Percentiles rank a stretch among this genome's conserved stretches.
These are phyloP conservation scores for Noctua janthina DNA, from an alignment of 2,888 invertebrate genomes.

Conservation along the genomic window DNA sequence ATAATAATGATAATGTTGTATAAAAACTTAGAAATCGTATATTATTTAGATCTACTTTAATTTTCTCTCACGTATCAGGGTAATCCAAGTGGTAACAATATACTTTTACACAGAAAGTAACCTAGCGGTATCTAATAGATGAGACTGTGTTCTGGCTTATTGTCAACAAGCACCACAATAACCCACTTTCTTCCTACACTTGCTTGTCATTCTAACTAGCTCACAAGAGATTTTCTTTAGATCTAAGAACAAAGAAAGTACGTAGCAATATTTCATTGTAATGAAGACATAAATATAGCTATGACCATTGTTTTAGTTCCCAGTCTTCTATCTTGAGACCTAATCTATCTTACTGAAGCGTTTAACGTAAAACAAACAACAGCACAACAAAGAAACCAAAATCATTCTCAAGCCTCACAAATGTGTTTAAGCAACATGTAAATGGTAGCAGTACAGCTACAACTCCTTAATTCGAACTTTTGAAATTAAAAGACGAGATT, in stretches of 20 bases:
- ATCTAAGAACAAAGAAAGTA: slow-evolving; percentile 46
- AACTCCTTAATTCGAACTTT: slow-evolving; percentile 14
- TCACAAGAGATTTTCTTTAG: slow-evolving; percentile 50
- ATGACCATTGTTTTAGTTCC: slow-evolving; percentile 2
- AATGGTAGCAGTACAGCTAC: slow-evolving; percentile 6
- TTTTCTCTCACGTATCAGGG: not conserved
- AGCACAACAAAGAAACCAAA: not conserved
- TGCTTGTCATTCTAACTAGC: slow-evolving; percentile 57
- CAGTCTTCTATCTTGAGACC: not conserved
- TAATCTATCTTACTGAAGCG: not conserved
- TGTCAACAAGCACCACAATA: slow-evolving; percentile 52
- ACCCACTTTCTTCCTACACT: slow-evolving; percentile 60
- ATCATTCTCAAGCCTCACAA: slow-evolving; percentile 7
- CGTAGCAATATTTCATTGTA: slow-evolving; percentile 26
- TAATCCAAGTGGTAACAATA: slow-evolving; percentile 39
- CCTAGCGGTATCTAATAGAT: slow-evolving; percentile 56
- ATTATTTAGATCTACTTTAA: not conserved
- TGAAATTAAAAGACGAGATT: slow-evolving; percentile 21
- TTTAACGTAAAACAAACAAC: not conserved
- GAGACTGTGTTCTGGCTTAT: slow-evolving; percentile 47
- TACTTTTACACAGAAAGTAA: slow-evolving; percentile 46
- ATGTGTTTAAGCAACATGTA: slow-evolving; percentile 12
- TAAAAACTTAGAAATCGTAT: not conserved
- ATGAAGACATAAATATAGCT: slow-evolving; percentile 15
- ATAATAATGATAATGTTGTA: not conserved